These are phyloP conservation scores for Scrobipalpa atriplicella DNA, from an alignment of 2,888 invertebrate species.

Conservation along the genomic window DNA sequence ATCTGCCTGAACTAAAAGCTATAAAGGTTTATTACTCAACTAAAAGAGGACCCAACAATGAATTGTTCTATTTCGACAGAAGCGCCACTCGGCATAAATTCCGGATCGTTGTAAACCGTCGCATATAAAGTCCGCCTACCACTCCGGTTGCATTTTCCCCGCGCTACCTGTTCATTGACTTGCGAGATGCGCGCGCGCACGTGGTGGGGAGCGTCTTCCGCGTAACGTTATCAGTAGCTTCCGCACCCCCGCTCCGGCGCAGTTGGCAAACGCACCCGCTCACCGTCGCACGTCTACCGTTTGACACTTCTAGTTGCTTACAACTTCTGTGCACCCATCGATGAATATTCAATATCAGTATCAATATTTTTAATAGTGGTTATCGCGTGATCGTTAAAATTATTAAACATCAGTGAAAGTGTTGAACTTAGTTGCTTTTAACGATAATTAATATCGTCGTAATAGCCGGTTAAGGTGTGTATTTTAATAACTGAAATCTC, in stretches of 20 bases:
- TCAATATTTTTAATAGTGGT: conserved; percentile 10
- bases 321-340: neutral
- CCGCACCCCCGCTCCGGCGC: conserved; percentile 76
- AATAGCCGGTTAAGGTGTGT: conserved; percentile 45
- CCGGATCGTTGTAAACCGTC: conserved; percentile 30
- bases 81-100: conserved; percentile 23
- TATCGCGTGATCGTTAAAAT: conserved; percentile 28
- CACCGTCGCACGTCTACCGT: conserved; percentile 70
- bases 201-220: conserved; percentile 76
- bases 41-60: too few species aligned
- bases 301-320: conserved; percentile 68
- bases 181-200: conserved; percentile 49
- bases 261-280: conserved; percentile 81
- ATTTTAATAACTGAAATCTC: conserved; percentile 33
- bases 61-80: conserved; percentile 11
- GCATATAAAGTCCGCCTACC: conserved; percentile 38
- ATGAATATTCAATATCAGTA: neutral
- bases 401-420: conserved; percentile 44
- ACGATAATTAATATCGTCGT: conserved; percentile 41
- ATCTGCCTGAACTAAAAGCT: neutral
- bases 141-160: conserved; percentile 46
- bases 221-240: conserved; percentile 81
- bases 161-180: conserved; percentile 77
- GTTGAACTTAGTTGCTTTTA: conserved; percentile 41
- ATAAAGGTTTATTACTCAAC: neutral